phyloP scores from a whole-genome alignment of 2,888 invertebrate genomes.

The Drosophila ochracea region DNA sequence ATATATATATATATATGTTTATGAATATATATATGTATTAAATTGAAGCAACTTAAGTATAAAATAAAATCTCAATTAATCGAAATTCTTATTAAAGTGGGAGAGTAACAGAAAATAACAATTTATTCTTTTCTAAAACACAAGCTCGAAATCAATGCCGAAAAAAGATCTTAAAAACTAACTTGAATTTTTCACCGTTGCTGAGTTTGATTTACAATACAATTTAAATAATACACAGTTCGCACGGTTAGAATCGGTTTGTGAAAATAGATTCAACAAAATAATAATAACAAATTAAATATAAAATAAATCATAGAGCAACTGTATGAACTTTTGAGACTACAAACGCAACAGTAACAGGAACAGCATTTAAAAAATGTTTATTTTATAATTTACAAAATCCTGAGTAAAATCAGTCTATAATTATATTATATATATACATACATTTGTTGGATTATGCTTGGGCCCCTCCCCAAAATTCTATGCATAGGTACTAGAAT shows the following conservation, averaged over 20 bases:
- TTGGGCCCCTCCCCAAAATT: slow-evolving; percentile 23
- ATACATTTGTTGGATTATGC: slow-evolving; percentile 32
- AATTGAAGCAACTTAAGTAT: slow-evolving; percentile 22
- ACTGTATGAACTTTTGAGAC: slow-evolving; percentile 73
- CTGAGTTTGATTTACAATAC: slow-evolving; percentile 23
- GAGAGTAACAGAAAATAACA: background rate
- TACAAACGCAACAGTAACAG: slow-evolving; percentile 80
- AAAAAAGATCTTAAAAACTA: background rate
- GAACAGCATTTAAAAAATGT: slow-evolving; percentile 79
- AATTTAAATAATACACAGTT: slow-evolving; percentile 13
- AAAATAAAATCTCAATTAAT: slow-evolving; percentile 50
- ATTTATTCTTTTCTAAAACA: slow-evolving; percentile 15
- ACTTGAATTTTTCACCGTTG: slow-evolving; percentile 19
- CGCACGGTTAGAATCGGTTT: slow-evolving; percentile 28
- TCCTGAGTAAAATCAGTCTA: slow-evolving; percentile 18
- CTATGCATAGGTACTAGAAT: slow-evolving; percentile 53
- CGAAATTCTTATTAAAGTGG: slow-evolving; percentile 22
- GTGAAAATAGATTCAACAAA: slow-evolving; percentile 3
- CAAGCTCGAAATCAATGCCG: slow-evolving; percentile 9
- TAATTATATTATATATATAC: slow-evolving; percentile 7
- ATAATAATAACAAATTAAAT: slow-evolving; percentile 28
- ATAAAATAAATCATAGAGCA: slow-evolving; percentile 38
- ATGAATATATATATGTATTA: slow-evolving; percentile 9
- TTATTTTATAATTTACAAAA: slow-evolving; percentile 66
- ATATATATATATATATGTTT: slow-evolving; percentile 31